These are phyloP conservation scores for Sitta carolinensis DNA, from an alignment of 2,797 vertebrate genomes.

Conservation along the genomic window DNA sequence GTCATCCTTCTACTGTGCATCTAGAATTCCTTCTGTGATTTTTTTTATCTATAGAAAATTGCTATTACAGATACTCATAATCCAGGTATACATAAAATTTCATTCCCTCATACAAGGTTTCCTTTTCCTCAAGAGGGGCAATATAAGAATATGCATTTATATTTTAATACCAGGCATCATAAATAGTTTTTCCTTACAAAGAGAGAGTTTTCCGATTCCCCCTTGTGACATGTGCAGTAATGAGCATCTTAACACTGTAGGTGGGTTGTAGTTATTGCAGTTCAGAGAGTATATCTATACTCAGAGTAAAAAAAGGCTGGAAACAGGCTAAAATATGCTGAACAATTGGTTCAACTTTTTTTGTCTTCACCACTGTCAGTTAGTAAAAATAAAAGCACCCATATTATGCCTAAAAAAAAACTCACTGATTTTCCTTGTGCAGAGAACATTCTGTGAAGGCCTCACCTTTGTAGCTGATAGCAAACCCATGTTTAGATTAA, in stretches of 20 bases:
- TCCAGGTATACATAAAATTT: neutral
- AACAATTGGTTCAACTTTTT: neutral
- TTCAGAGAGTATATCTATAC: neutral
- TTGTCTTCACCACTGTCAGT: neutral
- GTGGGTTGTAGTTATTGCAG: neutral
- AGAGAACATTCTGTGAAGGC: neutral
- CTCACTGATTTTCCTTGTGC: neutral
- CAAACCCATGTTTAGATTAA: neutral
- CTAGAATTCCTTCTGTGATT: neutral
- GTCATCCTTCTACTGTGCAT: neutral
- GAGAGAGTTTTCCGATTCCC: neutral
- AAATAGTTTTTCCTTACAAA: neutral
- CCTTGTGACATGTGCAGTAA: neutral
- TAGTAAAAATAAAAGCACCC: neutral
- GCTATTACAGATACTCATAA: neutral
- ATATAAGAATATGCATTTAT: neutral
- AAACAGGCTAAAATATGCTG: neutral
- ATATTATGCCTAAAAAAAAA: neutral
- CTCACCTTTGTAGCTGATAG: neutral
- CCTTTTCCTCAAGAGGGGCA: neutral
- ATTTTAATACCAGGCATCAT: neutral
- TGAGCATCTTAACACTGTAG: neutral
- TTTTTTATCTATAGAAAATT: neutral
- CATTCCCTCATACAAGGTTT: neutral
- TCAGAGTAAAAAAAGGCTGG: neutral